Percentiles rank a stretch among this genome's conserved stretches.
Conservation (phyloP, 2,113 vertebrate genomes). For the Orthochromis malagaraziensis region DNA sequence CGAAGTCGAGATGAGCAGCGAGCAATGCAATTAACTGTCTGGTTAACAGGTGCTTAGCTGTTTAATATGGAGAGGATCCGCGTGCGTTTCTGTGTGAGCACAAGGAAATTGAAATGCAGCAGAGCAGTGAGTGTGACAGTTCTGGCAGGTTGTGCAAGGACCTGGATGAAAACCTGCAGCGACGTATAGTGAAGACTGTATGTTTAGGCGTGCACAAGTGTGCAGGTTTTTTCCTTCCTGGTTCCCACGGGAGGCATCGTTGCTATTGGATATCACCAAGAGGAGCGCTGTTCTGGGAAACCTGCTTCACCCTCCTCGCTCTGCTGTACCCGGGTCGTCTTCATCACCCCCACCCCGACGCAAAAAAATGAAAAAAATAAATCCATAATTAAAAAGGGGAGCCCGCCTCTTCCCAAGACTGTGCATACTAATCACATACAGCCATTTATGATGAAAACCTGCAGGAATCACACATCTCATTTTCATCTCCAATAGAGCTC, state of each 20-base stretch:
- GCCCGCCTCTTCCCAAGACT: slow-evolving; percentile 7
- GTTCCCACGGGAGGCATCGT: not conserved
- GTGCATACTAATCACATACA: slow-evolving; percentile 61
- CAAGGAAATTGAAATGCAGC: slow-evolving; percentile 65
- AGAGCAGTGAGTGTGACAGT: slow-evolving; percentile 63
- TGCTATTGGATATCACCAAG: slow-evolving; percentile 13
- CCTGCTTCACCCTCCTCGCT: slow-evolving; percentile 14
- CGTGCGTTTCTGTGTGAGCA: not conserved
- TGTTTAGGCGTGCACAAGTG: slow-evolving; percentile 10
- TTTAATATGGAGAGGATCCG: slow-evolving; percentile 56
- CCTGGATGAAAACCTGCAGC: slow-evolving; percentile 23
- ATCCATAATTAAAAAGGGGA: slow-evolving; percentile 58
- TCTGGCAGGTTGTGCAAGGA: slow-evolving; percentile 45
- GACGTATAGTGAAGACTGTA: slow-evolving; percentile 16
- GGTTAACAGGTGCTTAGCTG: slow-evolving; percentile 63
- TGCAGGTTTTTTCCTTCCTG: slow-evolving; percentile 25
- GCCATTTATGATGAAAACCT: slow-evolving; percentile 58
- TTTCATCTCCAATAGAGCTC: slow-evolving; percentile 60
- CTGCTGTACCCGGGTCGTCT: not conserved
- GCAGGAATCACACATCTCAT: slow-evolving; percentile 62
- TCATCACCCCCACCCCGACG: not conserved
- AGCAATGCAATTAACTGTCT: slow-evolving; percentile 65
- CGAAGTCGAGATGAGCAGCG: slow-evolving; percentile 5
- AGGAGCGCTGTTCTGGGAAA: slow-evolving; percentile 30
- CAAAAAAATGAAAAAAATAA: not conserved